Evolutionary conservation across 2,888 invertebrate genomes (phyloP), one percentile per base, ranked within the genome.

Genomic region (Phaedon cochleariae): DNA sequence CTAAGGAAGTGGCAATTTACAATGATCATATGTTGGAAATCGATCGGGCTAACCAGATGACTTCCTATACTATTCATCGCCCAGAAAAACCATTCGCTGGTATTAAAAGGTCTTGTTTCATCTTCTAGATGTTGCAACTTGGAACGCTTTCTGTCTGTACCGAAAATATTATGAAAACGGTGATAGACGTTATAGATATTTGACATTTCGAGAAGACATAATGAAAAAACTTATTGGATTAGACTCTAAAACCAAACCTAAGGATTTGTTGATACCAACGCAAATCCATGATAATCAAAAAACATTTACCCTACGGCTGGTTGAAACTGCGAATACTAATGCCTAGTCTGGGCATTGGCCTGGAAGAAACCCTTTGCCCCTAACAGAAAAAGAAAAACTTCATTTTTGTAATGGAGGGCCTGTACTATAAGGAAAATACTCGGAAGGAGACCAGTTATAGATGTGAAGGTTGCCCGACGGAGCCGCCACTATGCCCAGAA

Each of bases 61-160:
- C 22, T 2, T 51, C 51, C n/a, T 51, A n/a, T n/a, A 51, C 12
- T 51, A 51, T 22, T 51, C 22, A 21, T 51, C 20, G 17, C 51
- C 26, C 9, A 20, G 51, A 20, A 51, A 51, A 51, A 51, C 51
- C 21, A 20, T 51, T 20, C 51, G 51, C 21, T 57, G 58, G 58
- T 46, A 58, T 17, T 45, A 58, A 15, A 58, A 58, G 46, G 46
- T 58, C 2, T 22, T 46, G 10, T 76, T 79, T 69, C 79, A 78
- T 64, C 68, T 59, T 6, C 48, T 61, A 7, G 63, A 63, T 29
- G 34, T 63, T 2, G 9, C 18, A 21, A 26, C 58, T 1, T 58
- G 63, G 58, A 58, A 52, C 58, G 51, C 63, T 22, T 63, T 20
- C 37, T 63, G 55, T 61, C 31, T 18, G 22, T 26, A n/a, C 12